Conservation (phyloP, 2,888 invertebrate species). For the Serrognathus titanus region DNA sequence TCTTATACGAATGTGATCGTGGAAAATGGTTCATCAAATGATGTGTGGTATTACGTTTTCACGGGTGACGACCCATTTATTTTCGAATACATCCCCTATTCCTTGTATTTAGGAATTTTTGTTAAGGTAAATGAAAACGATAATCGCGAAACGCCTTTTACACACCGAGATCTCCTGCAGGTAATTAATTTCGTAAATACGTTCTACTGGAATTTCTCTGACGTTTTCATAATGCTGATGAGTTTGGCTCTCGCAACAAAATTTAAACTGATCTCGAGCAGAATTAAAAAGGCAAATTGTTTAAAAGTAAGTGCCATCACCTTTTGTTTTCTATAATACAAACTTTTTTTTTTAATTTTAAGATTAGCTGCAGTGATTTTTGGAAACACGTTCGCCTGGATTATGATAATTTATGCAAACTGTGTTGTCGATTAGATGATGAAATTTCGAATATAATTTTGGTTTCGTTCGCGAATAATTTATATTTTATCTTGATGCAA, state of each 20-base stretch:
- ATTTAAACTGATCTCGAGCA: slow-evolving; percentile 35
- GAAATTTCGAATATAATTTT: slow-evolving; percentile 63
- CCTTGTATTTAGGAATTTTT: background rate
- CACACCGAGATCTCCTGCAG: slow-evolving; percentile 24
- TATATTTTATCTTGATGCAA: slow-evolving; percentile 72
- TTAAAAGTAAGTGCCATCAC: background rate
- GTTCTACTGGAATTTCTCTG: slow-evolving; percentile 39
- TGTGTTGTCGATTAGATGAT: slow-evolving; percentile 59
- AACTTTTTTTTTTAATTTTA: slow-evolving; percentile 11
- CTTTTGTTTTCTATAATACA: too few species aligned
- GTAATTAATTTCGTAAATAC: slow-evolving; percentile 32
- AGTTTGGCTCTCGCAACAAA: slow-evolving; percentile 35
- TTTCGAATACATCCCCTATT: background rate
- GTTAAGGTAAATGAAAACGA: too few species aligned
- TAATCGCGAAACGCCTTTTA: too few species aligned
- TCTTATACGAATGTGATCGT: background rate
- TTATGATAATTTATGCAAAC: slow-evolving; percentile 60
- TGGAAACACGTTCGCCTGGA: slow-evolving; percentile 67
- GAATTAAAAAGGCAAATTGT: background rate
- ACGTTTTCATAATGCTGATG: slow-evolving; percentile 40
- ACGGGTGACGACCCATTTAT: background rate
- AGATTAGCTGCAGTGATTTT: slow-evolving; percentile 60
- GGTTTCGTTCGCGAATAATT: slow-evolving; percentile 65
- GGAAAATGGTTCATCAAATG: background rate
- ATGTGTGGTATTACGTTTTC: background rate